A percentile compares a stretch with the other conserved stretches of the same genome.
Conservation (phyloP, 2,797 vertebrate species). For the Epinephelus malabaricus region DNA sequence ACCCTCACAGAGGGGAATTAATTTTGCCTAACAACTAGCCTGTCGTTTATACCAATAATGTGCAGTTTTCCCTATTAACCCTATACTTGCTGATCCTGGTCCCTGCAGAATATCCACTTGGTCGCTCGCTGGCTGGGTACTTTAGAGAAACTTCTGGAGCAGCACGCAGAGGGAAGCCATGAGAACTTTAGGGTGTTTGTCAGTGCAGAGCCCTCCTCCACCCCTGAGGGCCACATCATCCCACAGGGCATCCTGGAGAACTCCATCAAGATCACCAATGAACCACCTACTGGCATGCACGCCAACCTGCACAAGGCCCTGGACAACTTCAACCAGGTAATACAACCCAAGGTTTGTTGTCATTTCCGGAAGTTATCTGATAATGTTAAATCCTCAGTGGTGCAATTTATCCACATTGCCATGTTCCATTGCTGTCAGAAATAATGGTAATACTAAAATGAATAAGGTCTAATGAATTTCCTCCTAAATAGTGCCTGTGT, state of each 20-base stretch:
- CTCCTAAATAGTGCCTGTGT: too few species aligned
- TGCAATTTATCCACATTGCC: too few species aligned
- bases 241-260: conserved; percentile 96
- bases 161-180: conserved; percentile 87
- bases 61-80: not conserved
- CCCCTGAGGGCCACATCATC: conserved; percentile 89
- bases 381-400: not conserved
- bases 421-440: too few species aligned
- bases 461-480: too few species aligned
- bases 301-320: conserved; percentile 97
- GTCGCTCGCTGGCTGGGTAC: conserved; percentile 93
- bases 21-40: conserved; percentile 23
- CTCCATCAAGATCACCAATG: conserved; percentile 96
- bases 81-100: not conserved
- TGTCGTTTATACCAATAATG: not conserved
- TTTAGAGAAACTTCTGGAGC: conserved; percentile 94
- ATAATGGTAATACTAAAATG: too few species aligned
- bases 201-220: conserved; percentile 93
- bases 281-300: conserved; percentile 92
- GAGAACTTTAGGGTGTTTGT: conserved; percentile 91
- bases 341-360: not conserved
- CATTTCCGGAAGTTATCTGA: not conserved
- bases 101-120: conserved; percentile 93
- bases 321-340: conserved; percentile 97
- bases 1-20: not conserved